Conservation (phyloP, 2,888 invertebrate genomes). For the Hirtodrosophila duncani region DNA sequence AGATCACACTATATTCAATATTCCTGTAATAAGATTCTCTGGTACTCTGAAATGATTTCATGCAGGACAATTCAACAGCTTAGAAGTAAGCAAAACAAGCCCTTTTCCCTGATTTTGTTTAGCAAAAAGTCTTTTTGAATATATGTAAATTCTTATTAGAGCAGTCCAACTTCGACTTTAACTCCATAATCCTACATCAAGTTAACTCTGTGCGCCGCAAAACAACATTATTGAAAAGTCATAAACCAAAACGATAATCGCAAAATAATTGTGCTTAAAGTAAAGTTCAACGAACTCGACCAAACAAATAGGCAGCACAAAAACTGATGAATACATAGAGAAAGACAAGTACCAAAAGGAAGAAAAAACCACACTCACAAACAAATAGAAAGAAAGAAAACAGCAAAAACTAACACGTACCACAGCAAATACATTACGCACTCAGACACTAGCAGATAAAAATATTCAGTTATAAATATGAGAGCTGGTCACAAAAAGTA, state of each 20-base stretch:
- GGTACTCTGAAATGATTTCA: no score
- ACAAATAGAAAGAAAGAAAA: slow-evolving; percentile 10
- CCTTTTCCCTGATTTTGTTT: no score
- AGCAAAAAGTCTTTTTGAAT: no score
- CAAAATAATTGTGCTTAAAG: slow-evolving; percentile 66
- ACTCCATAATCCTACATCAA: no score
- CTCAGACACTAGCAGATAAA: slow-evolving; percentile 35
- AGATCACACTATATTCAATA: no score
- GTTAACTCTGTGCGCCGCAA: not conserved
- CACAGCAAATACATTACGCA: slow-evolving; percentile 25
- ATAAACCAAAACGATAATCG: slow-evolving; percentile 50
- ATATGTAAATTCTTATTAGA: no score
- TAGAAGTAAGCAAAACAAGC: no score
- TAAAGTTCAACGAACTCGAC: slow-evolving; percentile 54
- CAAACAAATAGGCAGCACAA: slow-evolving; percentile 11
- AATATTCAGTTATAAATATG: slow-evolving; percentile 46
- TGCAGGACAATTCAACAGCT: no score
- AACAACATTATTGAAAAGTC: slow-evolving; percentile 38
- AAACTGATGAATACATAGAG: slow-evolving; percentile 17
- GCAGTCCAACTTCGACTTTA: no score
- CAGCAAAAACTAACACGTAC: slow-evolving; percentile 12
- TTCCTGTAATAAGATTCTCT: no score
- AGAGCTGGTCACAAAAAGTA: slow-evolving; percentile 12
- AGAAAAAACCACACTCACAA: slow-evolving; percentile 4
- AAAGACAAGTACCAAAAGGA: slow-evolving; percentile 14